Evolutionary conservation across 2,797 vertebrate species (phyloP).

Genomic region (Jordanella pulchra): DNA sequence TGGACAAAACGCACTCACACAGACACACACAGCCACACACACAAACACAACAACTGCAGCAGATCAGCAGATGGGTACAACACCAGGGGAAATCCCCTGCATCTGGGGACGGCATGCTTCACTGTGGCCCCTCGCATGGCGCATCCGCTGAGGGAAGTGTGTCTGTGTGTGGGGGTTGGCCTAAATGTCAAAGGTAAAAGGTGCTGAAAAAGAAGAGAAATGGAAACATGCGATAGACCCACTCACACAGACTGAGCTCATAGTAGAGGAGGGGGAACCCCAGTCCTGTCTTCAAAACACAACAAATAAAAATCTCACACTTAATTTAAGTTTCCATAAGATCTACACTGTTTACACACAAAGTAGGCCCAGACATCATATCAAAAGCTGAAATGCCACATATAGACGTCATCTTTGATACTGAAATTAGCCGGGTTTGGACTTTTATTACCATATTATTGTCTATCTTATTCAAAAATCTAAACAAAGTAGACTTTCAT

Average conservation of each 20-base stretch:
- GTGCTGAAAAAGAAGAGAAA: slow-evolving; percentile 52
- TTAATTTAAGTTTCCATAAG: slow-evolving; percentile 46
- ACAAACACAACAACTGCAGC: slow-evolving; percentile 17
- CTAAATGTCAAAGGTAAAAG: slow-evolving; percentile 79
- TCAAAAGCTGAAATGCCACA: background rate
- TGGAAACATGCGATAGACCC: slow-evolving; percentile 71
- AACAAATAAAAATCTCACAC: slow-evolving; percentile 43
- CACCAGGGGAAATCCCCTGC: slow-evolving; percentile 62
- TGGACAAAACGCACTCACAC: slow-evolving; percentile 44
- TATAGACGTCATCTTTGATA: background rate
- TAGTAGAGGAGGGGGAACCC: slow-evolving; percentile 70
- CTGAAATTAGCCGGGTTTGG: no score
- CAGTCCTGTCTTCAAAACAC: slow-evolving; percentile 41
- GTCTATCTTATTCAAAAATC: background rate
- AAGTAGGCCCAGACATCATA: slow-evolving; percentile 13
- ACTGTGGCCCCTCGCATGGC: slow-evolving; percentile 56
- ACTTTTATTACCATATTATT: background rate
- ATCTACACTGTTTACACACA: slow-evolving; percentile 25
- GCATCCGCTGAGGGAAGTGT: slow-evolving; percentile 60
- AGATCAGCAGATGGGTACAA: slow-evolving; percentile 29
- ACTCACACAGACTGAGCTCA: slow-evolving; percentile 57
- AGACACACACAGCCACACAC: slow-evolving; percentile 7
- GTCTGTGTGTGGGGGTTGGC: slow-evolving; percentile 70
- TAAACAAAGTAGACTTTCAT: background rate
- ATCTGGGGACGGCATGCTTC: slow-evolving; percentile 39